Evolutionary conservation across 2,888 invertebrate species (phyloP).

Genomic region (Volucella zonaria): DNA sequence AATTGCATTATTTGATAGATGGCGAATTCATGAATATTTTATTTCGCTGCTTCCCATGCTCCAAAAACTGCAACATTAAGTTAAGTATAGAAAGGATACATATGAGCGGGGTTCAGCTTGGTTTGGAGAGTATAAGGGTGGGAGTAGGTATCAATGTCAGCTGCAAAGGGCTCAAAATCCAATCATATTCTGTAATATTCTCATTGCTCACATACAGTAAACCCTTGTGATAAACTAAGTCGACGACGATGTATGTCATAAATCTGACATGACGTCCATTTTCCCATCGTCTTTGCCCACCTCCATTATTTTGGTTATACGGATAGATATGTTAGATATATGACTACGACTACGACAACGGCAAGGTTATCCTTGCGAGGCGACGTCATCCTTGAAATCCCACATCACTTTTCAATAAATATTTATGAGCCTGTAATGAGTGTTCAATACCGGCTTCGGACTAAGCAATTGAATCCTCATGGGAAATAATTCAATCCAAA

Average conservation of each 20-base stretch:
- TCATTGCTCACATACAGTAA: conserved; percentile 68
- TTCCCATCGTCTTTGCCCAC: conserved; percentile 41
- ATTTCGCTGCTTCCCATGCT: conserved; percentile 25
- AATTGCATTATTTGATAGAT: conserved; percentile 65
- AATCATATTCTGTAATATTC: conserved; percentile 70
- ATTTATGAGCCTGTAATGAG: conserved; percentile 74
- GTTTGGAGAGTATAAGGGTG: no score
- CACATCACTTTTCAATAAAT: conserved; percentile 74
- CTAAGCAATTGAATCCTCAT: conserved; percentile 73
- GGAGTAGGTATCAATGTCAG: conserved; percentile 49
- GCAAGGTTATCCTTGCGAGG: conserved; percentile 50
- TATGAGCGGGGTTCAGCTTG: no score
- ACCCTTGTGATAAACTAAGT: conserved; percentile 71
- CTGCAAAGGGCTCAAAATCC: conserved; percentile 73
- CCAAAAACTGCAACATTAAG: conserved; percentile 64
- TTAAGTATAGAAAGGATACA: conserved; percentile 38
- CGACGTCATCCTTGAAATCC: conserved; percentile 70
- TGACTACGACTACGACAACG: background rate
- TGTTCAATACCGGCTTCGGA: conserved; percentile 70
- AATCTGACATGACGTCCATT: conserved; percentile 72
- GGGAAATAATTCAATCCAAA: conserved; percentile 74
- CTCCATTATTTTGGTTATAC: background rate
- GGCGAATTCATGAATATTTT: conserved; percentile 68
- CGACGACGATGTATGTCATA: conserved; percentile 66
- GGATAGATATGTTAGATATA: background rate